phyloP scores from a whole-genome alignment of 1,140 invertebrate species.

The roundworm (Caenorhabditis elegans) region DNA sequence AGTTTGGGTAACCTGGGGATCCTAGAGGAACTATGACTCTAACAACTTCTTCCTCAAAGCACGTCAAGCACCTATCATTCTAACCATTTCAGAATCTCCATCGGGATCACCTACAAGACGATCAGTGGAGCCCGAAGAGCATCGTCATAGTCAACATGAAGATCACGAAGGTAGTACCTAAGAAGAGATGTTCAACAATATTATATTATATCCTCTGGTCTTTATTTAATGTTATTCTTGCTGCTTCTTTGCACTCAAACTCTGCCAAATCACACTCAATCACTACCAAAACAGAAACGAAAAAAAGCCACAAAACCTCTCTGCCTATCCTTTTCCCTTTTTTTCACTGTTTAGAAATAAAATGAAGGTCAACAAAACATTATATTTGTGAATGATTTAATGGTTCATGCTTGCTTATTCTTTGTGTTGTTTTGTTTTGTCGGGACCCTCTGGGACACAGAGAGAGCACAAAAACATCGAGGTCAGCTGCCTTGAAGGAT shows the following conservation, averaged over 20 bases:
- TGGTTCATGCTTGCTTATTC: conserved; percentile 10
- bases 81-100: conserved; percentile 30
- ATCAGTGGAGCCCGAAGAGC: not conserved
- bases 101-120: not conserved
- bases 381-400: not conserved
- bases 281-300: conserved; percentile 6
- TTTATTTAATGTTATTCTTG: conserved; percentile 20
- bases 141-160: not conserved
- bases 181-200: not conserved
- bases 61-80: not conserved
- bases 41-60: not conserved
- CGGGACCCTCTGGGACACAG: not conserved
- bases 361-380: not conserved
- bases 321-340: not conserved
- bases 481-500: not conserved
- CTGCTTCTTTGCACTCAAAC: conserved; percentile 33
- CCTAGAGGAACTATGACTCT: not conserved
- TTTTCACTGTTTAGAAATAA: conserved; percentile 11
- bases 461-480: conserved; percentile 23
- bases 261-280: conserved; percentile 21
- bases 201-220: not conserved
- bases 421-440: conserved; percentile 5
- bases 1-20: not conserved
- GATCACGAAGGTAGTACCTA: conserved; percentile 9
- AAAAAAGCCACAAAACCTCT: not conserved